A percentile compares a stretch with the other conserved stretches of the same genome.
Evolutionary conservation across 2,797 vertebrate genomes (phyloP).

Genomic region (Pteropus rufus): DNA sequence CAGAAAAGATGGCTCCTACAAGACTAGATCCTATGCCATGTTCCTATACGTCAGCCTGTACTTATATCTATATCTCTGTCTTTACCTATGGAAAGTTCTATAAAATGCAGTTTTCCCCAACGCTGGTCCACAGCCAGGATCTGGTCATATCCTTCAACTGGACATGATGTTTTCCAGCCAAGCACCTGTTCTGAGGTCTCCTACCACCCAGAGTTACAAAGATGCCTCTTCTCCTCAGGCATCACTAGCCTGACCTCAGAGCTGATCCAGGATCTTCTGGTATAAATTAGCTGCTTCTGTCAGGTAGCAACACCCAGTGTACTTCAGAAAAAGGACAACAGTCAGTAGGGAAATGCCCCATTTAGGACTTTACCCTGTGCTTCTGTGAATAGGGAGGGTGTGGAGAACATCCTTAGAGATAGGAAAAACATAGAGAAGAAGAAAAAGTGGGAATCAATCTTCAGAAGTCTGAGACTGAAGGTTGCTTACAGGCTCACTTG

Average conservation of each 20-base stretch:
- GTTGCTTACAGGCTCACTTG: not conserved
- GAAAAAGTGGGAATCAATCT: not conserved
- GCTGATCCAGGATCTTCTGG: not conserved
- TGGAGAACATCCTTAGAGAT: not conserved
- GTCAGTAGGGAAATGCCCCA: not conserved
- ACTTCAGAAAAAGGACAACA: not conserved
- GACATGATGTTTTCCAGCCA: not conserved
- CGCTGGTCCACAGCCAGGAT: not conserved
- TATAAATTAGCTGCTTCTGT: not conserved
- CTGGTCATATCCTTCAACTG: not conserved
- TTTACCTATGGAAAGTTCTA: not conserved
- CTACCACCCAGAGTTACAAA: not conserved
- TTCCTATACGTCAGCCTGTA: not conserved
- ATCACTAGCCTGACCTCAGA: not conserved
- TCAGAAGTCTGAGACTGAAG: conserved; percentile 3
- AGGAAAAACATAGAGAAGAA: not conserved
- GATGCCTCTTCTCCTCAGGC: not conserved
- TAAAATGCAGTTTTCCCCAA: not conserved
- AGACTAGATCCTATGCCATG: not conserved
- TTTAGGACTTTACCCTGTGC: not conserved
- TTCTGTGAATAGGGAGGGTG: not conserved
- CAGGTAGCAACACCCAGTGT: not conserved
- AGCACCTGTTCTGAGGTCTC: not conserved
- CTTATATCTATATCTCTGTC: not conserved
- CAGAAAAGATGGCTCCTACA: not conserved